These are phyloP conservation scores for Colostygia pectinataria DNA, from an alignment of 2,888 invertebrate genomes.

Conservation along the genomic window DNA sequence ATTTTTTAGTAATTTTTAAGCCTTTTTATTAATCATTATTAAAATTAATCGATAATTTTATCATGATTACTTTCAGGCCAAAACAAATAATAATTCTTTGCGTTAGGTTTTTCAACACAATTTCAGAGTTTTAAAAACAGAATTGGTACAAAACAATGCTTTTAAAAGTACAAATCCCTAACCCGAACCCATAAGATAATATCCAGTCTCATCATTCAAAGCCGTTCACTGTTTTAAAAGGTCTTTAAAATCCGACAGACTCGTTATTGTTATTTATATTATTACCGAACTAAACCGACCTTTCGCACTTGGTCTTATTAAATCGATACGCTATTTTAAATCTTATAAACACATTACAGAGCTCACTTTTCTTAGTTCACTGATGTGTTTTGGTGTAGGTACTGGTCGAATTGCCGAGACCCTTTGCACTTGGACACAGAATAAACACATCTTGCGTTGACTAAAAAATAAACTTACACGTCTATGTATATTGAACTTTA, in stretches of 20 bases:
- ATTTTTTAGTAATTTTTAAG: no score
- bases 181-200: constrained; percentile 47
- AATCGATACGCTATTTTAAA: constrained; percentile 4
- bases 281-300: constrained; percentile 61
- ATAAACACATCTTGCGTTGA: constrained; percentile 40
- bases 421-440: constrained; percentile 39
- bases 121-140: no score
- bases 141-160: constrained; percentile 14
- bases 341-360: not conserved
- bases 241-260: constrained; percentile 60
- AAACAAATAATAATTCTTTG: no score
- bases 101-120: no score
- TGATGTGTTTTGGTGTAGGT: constrained; percentile 40
- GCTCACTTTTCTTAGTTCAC: not conserved
- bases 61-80: no score
- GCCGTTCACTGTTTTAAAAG: constrained; percentile 71
- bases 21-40: no score
- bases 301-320: constrained; percentile 35
- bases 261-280: constrained; percentile 80
- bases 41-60: no score
- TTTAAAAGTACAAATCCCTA: constrained; percentile 15
- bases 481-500: constrained; percentile 47
- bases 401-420: constrained; percentile 59
- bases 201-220: constrained; percentile 71
- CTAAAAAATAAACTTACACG: constrained; percentile 15